phyloP scores from a whole-genome alignment of 2,888 invertebrate genomes.

The Acronicta psi region DNA sequence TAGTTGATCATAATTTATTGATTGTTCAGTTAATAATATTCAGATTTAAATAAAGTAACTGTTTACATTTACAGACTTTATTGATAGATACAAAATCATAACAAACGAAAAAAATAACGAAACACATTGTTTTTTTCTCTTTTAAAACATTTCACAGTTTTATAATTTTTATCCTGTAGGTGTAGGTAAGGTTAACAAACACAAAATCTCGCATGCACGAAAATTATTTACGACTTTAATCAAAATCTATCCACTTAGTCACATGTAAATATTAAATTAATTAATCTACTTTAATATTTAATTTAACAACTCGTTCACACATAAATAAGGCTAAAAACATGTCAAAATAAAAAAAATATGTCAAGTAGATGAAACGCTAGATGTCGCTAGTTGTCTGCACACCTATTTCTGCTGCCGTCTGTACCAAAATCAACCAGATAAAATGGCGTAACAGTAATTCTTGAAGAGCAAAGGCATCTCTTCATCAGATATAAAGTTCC shows the following conservation, averaged over 20 bases:
- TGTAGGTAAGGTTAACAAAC: neutral
- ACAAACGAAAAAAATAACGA: constrained; percentile 43
- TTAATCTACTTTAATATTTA: neutral
- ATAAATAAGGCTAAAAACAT: neutral
- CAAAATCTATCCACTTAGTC: neutral
- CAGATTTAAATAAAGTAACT: neutral
- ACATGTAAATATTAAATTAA: constrained; percentile 1
- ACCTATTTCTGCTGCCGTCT: neutral
- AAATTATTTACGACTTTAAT: neutral
- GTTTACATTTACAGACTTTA: constrained; percentile 35
- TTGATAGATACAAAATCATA: constrained; percentile 43
- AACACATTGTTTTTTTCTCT: constrained; percentile 21
- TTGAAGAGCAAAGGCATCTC: constrained; percentile 92
- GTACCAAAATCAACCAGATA: constrained; percentile 70
- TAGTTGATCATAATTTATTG: too few relatives aligned
- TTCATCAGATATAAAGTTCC: constrained; percentile 93
- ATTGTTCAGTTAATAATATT: neutral
- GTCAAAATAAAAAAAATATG: neutral
- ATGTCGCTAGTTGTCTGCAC: neutral
- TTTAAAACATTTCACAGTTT: neutral
- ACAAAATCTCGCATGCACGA: neutral
- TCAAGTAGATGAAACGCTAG: neutral
- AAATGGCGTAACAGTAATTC: constrained; percentile 90
- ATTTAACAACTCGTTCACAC: neutral
- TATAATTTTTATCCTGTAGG: neutral